A percentile compares a stretch with the other conserved stretches of the same genome.
These are phyloP conservation scores for Vidua macroura DNA, from an alignment of 2,113 vertebrate species.

Conservation along the genomic window DNA sequence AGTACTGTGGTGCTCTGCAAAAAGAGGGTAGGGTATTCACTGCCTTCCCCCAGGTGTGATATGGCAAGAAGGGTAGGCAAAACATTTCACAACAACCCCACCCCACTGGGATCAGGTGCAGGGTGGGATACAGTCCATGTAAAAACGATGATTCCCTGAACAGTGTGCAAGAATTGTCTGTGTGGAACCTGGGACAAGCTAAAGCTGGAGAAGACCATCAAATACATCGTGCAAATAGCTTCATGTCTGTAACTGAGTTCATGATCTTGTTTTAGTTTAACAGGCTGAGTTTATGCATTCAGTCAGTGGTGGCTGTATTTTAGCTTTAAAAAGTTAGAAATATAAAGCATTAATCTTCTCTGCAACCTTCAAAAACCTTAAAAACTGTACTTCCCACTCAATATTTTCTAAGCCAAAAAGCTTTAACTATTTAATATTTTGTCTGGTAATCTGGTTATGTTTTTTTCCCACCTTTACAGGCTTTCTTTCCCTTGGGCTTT, in stretches of 20 bases:
- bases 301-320: not conserved
- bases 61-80: not conserved
- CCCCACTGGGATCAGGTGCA: fast-evolving
- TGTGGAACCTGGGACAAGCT: not conserved
- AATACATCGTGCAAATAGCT: not conserved
- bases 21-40: not conserved
- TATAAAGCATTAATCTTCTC: not conserved
- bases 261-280: not conserved
- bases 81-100: not conserved
- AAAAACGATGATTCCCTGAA: not conserved
- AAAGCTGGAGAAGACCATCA: not conserved
- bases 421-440: not conserved
- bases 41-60: not conserved
- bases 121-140: not conserved
- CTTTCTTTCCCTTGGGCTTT: not conserved
- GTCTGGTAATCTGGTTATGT: not conserved
- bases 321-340: not conserved
- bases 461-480: not conserved
- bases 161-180: not conserved
- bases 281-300: not conserved
- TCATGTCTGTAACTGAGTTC: not conserved
- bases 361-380: not conserved
- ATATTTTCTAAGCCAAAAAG: not conserved
- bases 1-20: not conserved
- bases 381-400: not conserved